phyloP scores from a whole-genome alignment of 1,140 invertebrate species.

The Cecropterus lyciades region DNA sequence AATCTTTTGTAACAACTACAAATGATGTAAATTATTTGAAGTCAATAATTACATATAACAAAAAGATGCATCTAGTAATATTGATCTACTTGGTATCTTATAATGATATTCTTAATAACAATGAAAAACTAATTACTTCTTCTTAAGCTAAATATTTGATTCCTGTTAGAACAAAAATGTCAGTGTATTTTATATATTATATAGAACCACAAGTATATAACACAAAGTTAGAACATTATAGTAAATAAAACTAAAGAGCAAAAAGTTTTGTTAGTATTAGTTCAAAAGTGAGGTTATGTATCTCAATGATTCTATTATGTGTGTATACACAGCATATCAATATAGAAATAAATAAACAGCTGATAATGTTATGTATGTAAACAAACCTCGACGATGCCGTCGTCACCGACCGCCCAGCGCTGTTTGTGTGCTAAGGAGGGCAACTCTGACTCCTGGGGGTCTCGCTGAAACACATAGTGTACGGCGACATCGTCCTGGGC shows the following conservation, averaged over 20 bases:
- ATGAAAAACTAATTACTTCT: too few species aligned
- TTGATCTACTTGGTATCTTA: too few species aligned
- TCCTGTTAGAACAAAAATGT: too few species aligned
- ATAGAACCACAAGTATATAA: too few species aligned
- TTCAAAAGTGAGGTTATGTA: constrained; percentile 42
- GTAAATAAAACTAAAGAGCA: background rate
- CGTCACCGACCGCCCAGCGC: constrained; percentile 92
- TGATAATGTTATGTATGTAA: constrained; percentile 28
- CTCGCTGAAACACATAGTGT: constrained; percentile 94
- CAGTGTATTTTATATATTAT: too few species aligned
- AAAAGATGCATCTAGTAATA: too few species aligned
- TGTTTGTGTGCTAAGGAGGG: constrained; percentile 88
- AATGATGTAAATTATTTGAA: too few species aligned
- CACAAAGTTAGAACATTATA: too few species aligned
- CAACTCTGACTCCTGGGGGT: constrained; percentile 90
- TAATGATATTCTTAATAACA: too few species aligned
- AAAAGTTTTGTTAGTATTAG: background rate
- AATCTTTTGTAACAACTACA: background rate
- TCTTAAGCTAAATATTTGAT: too few species aligned
- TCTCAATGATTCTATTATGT: background rate
- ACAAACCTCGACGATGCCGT: constrained; percentile 89
- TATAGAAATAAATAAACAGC: constrained; percentile 31
- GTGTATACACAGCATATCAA: constrained; percentile 4
- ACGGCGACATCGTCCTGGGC: constrained; percentile 94
- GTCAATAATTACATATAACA: too few species aligned